Base-by-base conservation (phyloP, 92 coral and sea anemone species). In the Metridium senile region DNA sequence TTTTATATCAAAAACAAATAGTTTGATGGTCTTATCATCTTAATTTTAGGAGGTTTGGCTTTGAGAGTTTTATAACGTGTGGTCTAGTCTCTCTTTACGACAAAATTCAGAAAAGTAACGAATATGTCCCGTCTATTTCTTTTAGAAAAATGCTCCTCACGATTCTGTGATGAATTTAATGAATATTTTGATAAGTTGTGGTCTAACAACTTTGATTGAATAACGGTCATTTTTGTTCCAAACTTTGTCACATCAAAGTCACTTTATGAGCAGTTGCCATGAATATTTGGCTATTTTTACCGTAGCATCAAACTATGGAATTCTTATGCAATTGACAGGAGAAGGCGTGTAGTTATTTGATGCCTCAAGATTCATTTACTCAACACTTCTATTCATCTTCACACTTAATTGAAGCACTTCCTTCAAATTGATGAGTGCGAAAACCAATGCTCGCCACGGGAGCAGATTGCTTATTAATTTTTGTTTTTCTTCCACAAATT, bases 311-410 rank as follows among this genome's bases (percentile, higher is more conserved):
- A n/a, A n/a, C n/a, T n/a, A 39, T 39, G 49, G 49, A 63, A 63
- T 63, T 63, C 69, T 28, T 63, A 11, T 11, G 39, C 16, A 8
- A 13, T 22, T 59, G 65, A 59, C 31, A 23, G 2, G 65, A 22
- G 65, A 59, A 59, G 69, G 69, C 39, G 23, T 63, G 29, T 22
- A 10, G 69, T 30, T 21, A 63, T 68, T 34, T 68, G 47, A 31
- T 31, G 27, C 51, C 62, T 72, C 51, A 45, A 39, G 49, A 68
- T 68, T 11, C 54, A 68, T 68, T 35, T 34, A 68, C 22, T 73
- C 78, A 73, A 73, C 78, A 35, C 78, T 58, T 33, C 32, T 32
- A 33, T 56, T 73, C 47, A 6, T 51, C 78, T 73, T 73, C 78
- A 34, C 78, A 73, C 78, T 57, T 34, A 33, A 73, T 73, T 73